Evolutionary conservation across 1,140 invertebrate species (phyloP).

Genomic region (Tenebrio molitor): DNA sequence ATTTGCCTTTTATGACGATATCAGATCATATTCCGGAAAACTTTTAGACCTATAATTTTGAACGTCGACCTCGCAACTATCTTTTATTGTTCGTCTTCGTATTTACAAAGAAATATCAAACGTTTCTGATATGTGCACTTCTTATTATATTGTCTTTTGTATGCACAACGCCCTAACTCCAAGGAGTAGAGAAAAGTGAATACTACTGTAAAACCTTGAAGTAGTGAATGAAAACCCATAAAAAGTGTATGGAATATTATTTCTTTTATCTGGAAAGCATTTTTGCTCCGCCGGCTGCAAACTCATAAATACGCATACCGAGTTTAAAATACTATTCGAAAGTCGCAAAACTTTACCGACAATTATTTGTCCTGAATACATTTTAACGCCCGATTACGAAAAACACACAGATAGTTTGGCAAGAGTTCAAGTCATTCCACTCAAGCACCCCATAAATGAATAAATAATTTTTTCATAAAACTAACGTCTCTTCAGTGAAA

Average conservation of each 20-base stretch:
- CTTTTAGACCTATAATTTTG: too few species aligned
- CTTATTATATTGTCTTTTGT: conserved; percentile 41
- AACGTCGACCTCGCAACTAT: background rate
- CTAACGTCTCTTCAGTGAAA: background rate
- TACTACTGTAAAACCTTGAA: conserved; percentile 7
- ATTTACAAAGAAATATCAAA: conserved; percentile 44
- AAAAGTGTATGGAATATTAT: background rate
- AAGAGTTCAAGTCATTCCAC: conserved; percentile 2
- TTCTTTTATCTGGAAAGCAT: background rate
- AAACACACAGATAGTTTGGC: conserved; percentile 11
- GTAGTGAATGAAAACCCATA: background rate
- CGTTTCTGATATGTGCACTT: conserved; percentile 39
- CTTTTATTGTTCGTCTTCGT: conserved; percentile 26
- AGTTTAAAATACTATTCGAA: background rate
- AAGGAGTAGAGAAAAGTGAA: conserved; percentile 33
- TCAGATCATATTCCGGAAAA: too few species aligned
- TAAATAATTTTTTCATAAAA: conserved; percentile 21
- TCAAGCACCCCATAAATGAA: background rate
- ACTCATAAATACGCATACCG: background rate
- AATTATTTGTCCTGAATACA: conserved; percentile 3
- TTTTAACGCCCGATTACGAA: conserved; percentile 1
- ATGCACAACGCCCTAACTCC: conserved; percentile 6
- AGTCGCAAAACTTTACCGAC: background rate
- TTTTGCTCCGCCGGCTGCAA: background rate
- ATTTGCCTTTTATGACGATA: too few species aligned